Conservation (phyloP, 2,797 vertebrate species). For the Bradypodion ventrale region DNA sequence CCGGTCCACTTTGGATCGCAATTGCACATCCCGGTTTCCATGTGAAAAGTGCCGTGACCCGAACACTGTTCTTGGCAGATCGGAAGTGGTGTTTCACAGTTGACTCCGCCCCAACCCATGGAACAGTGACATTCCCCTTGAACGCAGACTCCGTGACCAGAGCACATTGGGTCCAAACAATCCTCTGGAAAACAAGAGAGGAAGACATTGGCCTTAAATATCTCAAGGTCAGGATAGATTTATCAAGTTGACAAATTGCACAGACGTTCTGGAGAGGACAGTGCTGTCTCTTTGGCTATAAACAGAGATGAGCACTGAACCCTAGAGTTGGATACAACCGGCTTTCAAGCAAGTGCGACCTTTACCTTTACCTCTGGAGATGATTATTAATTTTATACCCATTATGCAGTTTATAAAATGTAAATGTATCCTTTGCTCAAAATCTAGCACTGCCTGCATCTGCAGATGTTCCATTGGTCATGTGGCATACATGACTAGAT, state of each 20-base stretch:
- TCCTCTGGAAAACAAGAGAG: constrained; percentile 78
- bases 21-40: constrained; percentile 87
- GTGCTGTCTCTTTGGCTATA: no score
- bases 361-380: no score
- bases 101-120: constrained; percentile 89
- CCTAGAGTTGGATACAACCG: no score
- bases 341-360: no score
- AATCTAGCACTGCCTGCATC: no score
- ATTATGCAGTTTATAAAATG: no score
- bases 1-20: constrained; percentile 95
- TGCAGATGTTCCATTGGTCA: no score
- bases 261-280: neutral
- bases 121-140: constrained; percentile 92
- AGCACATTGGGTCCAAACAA: constrained; percentile 90
- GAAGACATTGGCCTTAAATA: constrained; percentile 22
- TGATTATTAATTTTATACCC: no score
- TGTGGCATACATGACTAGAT: no score
- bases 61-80: constrained; percentile 94
- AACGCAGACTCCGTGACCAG: constrained; percentile 89
- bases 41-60: constrained; percentile 89
- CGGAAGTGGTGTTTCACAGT: constrained; percentile 87
- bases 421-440: no score
- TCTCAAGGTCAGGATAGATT: neutral
- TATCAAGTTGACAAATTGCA: neutral
- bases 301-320: no score